phyloP scores from a whole-genome alignment of 1,140 invertebrate genomes.

The Trichonephila inaurata region DNA sequence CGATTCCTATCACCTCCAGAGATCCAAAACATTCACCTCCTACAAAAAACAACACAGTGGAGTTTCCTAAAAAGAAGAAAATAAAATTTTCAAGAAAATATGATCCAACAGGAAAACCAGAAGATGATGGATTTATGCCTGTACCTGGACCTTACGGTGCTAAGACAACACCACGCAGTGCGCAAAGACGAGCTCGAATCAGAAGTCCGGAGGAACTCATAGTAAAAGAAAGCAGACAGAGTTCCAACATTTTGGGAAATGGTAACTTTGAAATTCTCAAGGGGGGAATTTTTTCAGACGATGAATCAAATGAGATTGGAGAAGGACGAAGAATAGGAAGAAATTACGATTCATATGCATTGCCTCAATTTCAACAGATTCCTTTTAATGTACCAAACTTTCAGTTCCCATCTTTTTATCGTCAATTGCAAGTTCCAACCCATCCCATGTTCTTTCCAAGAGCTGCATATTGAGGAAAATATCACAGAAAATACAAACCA shows the following conservation, averaged over 20 bases:
- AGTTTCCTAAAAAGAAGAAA: constrained; percentile 10
- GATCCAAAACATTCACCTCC: neutral
- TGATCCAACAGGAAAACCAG: neutral
- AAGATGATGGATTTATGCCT: constrained; percentile 51
- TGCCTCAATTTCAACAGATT: neutral
- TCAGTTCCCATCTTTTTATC: constrained; percentile 59
- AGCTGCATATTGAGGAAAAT: constrained; percentile 7
- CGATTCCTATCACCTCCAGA: neutral
- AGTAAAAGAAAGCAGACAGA: constrained; percentile 43
- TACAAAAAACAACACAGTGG: neutral
- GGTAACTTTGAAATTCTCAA: constrained; percentile 66
- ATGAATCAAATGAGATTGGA: constrained; percentile 61
- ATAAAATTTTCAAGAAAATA: constrained; percentile 16
- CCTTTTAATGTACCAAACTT: constrained; percentile 43
- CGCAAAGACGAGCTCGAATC: neutral
- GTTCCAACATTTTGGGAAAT: constrained; percentile 53
- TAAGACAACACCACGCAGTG: constrained; percentile 10
- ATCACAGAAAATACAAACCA: neutral
- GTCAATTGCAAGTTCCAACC: neutral
- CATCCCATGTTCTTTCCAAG: constrained; percentile 60
- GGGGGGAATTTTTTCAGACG: constrained; percentile 59
- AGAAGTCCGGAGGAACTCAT: constrained; percentile 9
- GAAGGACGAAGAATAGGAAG: constrained; percentile 44
- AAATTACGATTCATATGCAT: neutral
- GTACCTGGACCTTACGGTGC: constrained; percentile 9